phyloP scores from a whole-genome alignment of 2,113 vertebrate species.

The Ptilorrhoa leucosticta region DNA sequence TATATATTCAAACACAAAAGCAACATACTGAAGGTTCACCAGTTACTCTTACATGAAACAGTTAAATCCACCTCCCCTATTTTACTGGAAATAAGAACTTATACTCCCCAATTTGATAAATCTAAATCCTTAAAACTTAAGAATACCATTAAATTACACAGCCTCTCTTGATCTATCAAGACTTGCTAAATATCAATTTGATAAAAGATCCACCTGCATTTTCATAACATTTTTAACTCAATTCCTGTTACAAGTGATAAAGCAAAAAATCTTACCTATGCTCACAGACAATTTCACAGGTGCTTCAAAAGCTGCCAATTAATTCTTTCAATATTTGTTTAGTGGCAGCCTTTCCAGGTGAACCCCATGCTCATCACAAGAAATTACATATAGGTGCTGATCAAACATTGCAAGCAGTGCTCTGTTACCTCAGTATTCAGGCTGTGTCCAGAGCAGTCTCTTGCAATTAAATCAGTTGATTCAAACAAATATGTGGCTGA shows the following conservation, averaged over 20 bases:
- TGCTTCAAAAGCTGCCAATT: not conserved
- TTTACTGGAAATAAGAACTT: not conserved
- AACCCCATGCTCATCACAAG: not conserved
- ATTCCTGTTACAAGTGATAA: not conserved
- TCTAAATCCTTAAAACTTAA: not conserved
- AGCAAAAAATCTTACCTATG: not conserved
- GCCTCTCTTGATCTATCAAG: not conserved
- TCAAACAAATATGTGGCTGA: not conserved
- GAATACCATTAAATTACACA: not conserved
- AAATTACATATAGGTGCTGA: not conserved
- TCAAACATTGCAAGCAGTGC: not conserved
- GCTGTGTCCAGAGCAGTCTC: not conserved
- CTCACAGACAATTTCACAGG: not conserved
- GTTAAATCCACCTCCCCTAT: not conserved
- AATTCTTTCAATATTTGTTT: not conserved
- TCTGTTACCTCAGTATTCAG: not conserved
- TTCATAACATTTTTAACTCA: not conserved
- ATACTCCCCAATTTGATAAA: not conserved
- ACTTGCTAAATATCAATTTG: not conserved
- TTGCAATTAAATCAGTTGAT: slow-evolving; percentile 15
- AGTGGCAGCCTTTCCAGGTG: not conserved
- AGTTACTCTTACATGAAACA: not conserved
- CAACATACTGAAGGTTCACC: not conserved
- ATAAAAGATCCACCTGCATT: not conserved
- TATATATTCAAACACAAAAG: not conserved